phyloP scores from a whole-genome alignment of 2,113 vertebrate genomes.

The Clarias gariepinus region DNA sequence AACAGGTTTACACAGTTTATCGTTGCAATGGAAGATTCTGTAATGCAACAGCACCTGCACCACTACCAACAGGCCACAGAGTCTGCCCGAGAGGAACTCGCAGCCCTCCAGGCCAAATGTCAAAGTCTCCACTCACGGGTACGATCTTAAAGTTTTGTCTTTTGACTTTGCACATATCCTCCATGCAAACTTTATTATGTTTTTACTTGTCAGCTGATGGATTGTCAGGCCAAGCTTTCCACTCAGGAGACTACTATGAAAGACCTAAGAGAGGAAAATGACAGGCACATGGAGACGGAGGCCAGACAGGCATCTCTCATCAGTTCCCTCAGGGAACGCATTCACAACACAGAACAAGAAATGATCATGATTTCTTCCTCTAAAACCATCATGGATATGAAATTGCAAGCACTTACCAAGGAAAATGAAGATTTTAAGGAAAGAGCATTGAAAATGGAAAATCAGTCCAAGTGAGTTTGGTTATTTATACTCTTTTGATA shows the following conservation, averaged over 20 bases:
- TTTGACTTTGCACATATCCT: background rate
- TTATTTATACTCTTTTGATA: background rate
- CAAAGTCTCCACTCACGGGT: conserved; percentile 76
- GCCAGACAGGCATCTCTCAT: conserved; percentile 76
- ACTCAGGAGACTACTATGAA: conserved; percentile 72
- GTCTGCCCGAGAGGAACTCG: conserved; percentile 75
- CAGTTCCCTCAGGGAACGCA: conserved; percentile 66
- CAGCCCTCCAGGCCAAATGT: conserved; percentile 74
- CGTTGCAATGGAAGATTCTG: conserved; percentile 58
- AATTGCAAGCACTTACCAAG: conserved; percentile 60
- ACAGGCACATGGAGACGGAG: conserved; percentile 72
- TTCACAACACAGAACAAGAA: conserved; percentile 76
- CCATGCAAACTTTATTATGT: background rate
- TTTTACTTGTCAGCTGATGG: conserved; percentile 65
- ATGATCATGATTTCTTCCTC: conserved; percentile 51
- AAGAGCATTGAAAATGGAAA: conserved; percentile 61
- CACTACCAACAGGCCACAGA: conserved; percentile 73
- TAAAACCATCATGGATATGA: conserved; percentile 68
- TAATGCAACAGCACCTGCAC: conserved; percentile 71
- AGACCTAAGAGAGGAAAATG: conserved; percentile 72
- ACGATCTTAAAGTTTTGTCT: background rate
- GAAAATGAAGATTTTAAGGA: conserved; percentile 73
- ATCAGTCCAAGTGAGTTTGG: conserved; percentile 70
- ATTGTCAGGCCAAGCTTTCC: conserved; percentile 68
- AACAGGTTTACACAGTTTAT: conserved; percentile 20